Evolutionary conservation across 1,140 invertebrate genomes (phyloP).

Genomic region (Trichonephila clavata): DNA sequence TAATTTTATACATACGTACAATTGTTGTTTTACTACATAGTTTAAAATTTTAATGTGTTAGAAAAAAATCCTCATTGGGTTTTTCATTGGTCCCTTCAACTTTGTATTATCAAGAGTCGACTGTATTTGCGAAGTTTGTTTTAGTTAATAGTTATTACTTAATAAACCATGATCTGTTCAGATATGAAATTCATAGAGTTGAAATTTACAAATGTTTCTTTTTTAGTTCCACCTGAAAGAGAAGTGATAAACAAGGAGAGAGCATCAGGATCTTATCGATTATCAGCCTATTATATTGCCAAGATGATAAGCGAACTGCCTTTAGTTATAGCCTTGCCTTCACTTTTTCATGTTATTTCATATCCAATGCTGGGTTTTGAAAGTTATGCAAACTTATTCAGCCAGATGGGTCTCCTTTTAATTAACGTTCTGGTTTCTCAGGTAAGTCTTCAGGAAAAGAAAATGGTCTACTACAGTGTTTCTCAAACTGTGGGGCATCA

Average conservation of each 20-base stretch:
- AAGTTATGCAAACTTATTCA: conserved; percentile 83
- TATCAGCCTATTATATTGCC: conserved; percentile 92
- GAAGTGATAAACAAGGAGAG: conserved; percentile 92
- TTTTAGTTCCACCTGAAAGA: conserved; percentile 89
- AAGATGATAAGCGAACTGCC: conserved; percentile 93
- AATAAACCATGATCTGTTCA: too few species aligned
- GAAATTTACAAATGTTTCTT: background rate
- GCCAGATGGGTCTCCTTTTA: conserved; percentile 87
- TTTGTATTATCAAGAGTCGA: too few species aligned
- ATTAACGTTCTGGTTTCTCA: conserved; percentile 90
- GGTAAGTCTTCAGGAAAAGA: conserved; percentile 80
- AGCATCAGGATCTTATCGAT: conserved; percentile 89
- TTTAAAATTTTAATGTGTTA: too few species aligned
- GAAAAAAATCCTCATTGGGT: too few species aligned
- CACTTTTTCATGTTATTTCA: conserved; percentile 89
- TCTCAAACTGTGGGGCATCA: too few species aligned
- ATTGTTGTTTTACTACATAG: too few species aligned
- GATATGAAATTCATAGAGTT: too few species aligned
- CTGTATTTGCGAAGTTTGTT: background rate
- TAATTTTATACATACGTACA: too few species aligned
- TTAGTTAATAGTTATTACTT: too few species aligned
- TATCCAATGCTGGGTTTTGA: conserved; percentile 88
- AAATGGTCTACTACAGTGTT: background rate
- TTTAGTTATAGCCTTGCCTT: conserved; percentile 88
- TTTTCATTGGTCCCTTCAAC: too few species aligned